These are phyloP conservation scores for Drosophila longiperda DNA, from an alignment of 2,888 invertebrate genomes.

Conservation along the genomic window DNA sequence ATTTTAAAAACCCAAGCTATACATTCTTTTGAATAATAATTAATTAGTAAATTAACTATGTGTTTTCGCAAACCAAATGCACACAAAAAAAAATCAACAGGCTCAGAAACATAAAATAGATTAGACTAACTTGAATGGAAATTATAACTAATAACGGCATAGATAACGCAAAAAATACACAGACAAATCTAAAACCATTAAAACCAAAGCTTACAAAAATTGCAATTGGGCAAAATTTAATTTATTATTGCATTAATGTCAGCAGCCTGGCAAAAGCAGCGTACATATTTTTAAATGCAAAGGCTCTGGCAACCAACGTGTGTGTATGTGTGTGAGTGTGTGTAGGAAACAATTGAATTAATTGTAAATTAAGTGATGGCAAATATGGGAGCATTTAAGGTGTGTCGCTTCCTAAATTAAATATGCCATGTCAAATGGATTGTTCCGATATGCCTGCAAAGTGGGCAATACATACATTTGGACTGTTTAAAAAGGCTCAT, in stretches of 20 bases:
- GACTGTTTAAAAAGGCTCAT: neutral
- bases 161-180: constrained; percentile 45
- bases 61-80: no score
- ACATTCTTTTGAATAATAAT: neutral
- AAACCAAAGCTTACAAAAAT: constrained; percentile 30
- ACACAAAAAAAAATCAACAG: neutral
- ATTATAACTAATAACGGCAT: constrained; percentile 57
- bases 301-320: neutral
- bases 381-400: constrained; percentile 34
- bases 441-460: neutral
- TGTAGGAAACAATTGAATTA: constrained; percentile 46
- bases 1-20: no score
- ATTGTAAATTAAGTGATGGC: constrained; percentile 48
- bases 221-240: constrained; percentile 16
- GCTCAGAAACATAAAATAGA: constrained; percentile 14
- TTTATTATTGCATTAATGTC: constrained; percentile 45
- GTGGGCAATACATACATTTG: neutral
- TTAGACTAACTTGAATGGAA: neutral
- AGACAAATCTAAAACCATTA: constrained; percentile 49
- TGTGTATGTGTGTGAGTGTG: constrained; percentile 2
- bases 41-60: neutral
- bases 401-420: constrained; percentile 6
- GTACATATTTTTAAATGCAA: constrained; percentile 46
- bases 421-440: neutral
- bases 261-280: constrained; percentile 28